phyloP scores from a whole-genome alignment of 2,113 vertebrate species.

The Sula dactylatra region DNA sequence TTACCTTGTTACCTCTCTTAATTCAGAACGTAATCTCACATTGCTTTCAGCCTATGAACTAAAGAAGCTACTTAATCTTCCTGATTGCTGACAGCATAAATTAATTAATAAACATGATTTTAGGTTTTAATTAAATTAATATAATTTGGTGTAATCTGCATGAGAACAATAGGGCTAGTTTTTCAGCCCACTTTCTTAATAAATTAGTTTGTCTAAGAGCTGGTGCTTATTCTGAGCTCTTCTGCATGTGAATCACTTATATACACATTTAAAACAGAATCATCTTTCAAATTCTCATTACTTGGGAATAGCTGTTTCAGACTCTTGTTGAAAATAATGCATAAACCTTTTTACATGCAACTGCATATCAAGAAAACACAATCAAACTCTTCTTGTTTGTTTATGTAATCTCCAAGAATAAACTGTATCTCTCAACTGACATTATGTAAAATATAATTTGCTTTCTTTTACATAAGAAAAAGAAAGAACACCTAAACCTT shows the following conservation, averaged over 20 bases:
- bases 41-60: not conserved
- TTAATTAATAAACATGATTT: constrained; percentile 63
- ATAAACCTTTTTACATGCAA: not conserved
- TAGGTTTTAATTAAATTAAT: constrained; percentile 66
- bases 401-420: constrained; percentile 20
- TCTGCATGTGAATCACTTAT: not conserved
- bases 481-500: not conserved
- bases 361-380: not conserved
- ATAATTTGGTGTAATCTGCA: constrained; percentile 25
- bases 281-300: not conserved
- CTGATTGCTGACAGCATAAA: not conserved
- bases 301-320: not conserved
- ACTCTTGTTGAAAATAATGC: not conserved
- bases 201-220: not conserved
- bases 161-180: not conserved
- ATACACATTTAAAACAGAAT: not conserved
- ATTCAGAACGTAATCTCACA: not conserved
- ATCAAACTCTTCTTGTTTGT: not conserved
- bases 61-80: not conserved
- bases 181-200: not conserved
- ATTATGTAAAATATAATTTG: not conserved
- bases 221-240: not conserved
- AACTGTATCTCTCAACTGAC: not conserved
- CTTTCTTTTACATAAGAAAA: constrained; percentile 18
- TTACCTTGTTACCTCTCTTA: not conserved